These are phyloP conservation scores for Acleris literana DNA, from an alignment of 2,888 invertebrate genomes.

Conservation along the genomic window DNA sequence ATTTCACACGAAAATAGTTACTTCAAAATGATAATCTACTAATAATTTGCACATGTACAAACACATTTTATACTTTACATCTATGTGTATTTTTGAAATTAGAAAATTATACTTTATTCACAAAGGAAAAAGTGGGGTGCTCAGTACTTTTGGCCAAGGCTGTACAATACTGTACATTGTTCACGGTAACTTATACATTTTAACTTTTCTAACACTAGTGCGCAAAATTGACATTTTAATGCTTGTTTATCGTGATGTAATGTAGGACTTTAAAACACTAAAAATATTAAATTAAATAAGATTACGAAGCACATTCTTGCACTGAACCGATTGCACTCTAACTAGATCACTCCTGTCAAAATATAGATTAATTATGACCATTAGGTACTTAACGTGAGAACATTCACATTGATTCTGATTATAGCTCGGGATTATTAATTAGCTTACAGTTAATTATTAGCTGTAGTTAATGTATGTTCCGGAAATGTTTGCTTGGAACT, in stretches of 20 bases:
- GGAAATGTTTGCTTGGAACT: constrained; percentile 25
- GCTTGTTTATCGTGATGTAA: not conserved
- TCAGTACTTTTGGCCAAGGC: too few relatives aligned
- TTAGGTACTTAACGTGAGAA: constrained; percentile 67
- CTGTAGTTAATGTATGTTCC: constrained; percentile 36
- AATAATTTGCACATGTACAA: too few relatives aligned
- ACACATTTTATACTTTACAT: too few relatives aligned
- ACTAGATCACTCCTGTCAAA: constrained; percentile 56
- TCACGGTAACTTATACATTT: too few relatives aligned
- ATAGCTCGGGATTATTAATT: constrained; percentile 54
- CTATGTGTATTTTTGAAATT: too few relatives aligned
- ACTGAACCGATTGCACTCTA: constrained; percentile 35
- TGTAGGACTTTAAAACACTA: not conserved
- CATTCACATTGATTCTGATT: constrained; percentile 64
- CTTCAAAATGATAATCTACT: too few relatives aligned
- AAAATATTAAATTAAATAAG: not conserved
- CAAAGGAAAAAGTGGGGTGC: too few relatives aligned
- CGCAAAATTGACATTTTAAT: not conserved
- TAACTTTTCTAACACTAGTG: too few relatives aligned
- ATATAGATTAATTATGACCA: constrained; percentile 71
- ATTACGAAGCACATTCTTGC: constrained; percentile 29
- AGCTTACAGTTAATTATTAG: constrained; percentile 50
- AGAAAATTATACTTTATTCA: too few relatives aligned
- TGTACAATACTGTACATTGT: too few relatives aligned
- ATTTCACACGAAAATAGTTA: too few relatives aligned